Percentiles rank a stretch among this genome's conserved stretches.
phyloP scores from a whole-genome alignment of 2,113 vertebrate genomes.

The Stictonetta naevosa region DNA sequence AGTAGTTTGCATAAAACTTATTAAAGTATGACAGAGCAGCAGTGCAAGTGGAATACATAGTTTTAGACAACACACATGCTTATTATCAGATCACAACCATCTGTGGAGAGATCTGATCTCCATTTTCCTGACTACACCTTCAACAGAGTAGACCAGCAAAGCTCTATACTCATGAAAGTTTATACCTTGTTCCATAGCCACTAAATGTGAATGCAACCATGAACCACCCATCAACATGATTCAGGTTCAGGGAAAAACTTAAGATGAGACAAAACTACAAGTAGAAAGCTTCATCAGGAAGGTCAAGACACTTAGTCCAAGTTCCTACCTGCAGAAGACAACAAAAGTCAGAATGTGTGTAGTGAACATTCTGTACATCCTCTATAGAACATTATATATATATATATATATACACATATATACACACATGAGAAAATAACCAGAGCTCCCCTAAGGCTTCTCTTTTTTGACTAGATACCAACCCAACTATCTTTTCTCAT shows the following conservation, averaged over 20 bases:
- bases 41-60: not conserved
- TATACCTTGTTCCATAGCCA: not conserved
- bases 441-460: not conserved
- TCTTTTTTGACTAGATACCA: not conserved
- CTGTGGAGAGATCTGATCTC: not conserved
- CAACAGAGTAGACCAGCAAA: not conserved
- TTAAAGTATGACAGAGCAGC: not conserved
- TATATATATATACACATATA: not conserved
- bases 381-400: not conserved
- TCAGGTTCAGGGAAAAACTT: not conserved
- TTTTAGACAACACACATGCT: not conserved
- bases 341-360: fast-evolving
- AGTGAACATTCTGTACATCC: not conserved
- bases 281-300: not conserved
- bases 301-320: not conserved
- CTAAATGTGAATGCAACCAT: not conserved
- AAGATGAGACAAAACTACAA: not conserved
- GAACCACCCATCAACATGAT: not conserved
- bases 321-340: not conserved
- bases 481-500: not conserved
- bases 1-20: not conserved
- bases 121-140: not conserved
- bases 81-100: not conserved
- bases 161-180: not conserved
- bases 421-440: not conserved